Percentiles rank a stretch among this genome's conserved stretches.
These are phyloP conservation scores for Salvelinus alpinus DNA, from an alignment of 2,113 vertebrate genomes.

Conservation along the genomic window DNA sequence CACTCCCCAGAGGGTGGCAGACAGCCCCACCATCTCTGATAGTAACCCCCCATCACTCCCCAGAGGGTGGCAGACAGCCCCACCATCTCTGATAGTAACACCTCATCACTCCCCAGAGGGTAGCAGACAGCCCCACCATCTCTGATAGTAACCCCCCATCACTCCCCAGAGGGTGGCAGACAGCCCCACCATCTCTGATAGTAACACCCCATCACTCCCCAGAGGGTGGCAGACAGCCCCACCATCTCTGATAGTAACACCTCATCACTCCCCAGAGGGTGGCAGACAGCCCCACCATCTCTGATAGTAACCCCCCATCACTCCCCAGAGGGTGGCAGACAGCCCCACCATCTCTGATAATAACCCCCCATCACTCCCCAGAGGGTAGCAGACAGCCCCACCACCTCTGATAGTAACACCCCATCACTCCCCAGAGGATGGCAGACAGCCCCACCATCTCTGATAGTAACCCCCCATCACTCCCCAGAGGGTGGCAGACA, in stretches of 20 bases:
- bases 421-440: conserved; percentile 36
- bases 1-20: conserved; percentile 49
- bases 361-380: neutral
- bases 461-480: neutral
- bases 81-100: conserved; percentile 9
- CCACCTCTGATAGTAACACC: conserved; percentile 7
- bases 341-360: conserved; percentile 17
- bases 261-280: conserved; percentile 32
- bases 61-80: conserved; percentile 51
- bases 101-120: conserved; percentile 29
- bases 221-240: conserved; percentile 51
- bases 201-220: neutral
- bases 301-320: neutral
- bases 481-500: conserved; percentile 48
- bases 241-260: conserved; percentile 9
- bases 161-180: conserved; percentile 51
- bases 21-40: conserved; percentile 26
- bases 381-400: conserved; percentile 54
- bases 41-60: neutral
- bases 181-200: conserved; percentile 17
- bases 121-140: conserved; percentile 43
- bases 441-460: conserved; percentile 41
- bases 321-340: conserved; percentile 51
- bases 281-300: conserved; percentile 44
- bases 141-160: neutral